Conservation (phyloP, 2,797 vertebrate species). For the Kryptopterus vitreolus region DNA sequence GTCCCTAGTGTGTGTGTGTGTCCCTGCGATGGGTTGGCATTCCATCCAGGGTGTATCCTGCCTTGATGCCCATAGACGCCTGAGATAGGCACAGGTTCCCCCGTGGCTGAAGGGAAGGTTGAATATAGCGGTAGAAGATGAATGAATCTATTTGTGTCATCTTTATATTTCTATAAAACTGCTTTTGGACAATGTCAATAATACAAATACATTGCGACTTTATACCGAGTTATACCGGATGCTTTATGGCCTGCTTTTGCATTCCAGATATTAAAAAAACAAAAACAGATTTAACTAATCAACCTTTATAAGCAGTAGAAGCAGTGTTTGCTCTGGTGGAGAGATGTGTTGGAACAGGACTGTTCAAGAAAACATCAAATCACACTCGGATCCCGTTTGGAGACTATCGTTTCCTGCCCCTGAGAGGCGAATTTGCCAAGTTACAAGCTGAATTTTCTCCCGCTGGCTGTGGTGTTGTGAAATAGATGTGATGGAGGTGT, state of each 20-base stretch:
- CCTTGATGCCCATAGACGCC: too few species aligned
- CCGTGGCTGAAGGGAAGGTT: too few species aligned
- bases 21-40: too few species aligned
- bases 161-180: too few species aligned
- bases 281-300: neutral
- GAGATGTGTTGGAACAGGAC: neutral
- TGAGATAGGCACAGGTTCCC: too few species aligned
- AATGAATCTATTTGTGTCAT: too few species aligned
- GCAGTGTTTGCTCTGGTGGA: neutral
- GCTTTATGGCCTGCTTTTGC: neutral
- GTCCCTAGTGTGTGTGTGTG: too few species aligned
- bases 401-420: neutral
- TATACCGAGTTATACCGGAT: neutral
- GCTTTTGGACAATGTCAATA: neutral
- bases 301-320: neutral
- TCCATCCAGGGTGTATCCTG: too few species aligned
- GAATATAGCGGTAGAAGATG: too few species aligned
- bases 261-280: too few species aligned
- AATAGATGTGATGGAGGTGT: neutral
- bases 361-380: conserved; percentile 10
- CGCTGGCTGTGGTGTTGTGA: neutral
- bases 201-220: neutral
- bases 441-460: conserved; percentile 4
- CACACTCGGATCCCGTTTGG: neutral
- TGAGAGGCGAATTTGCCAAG: neutral